Evolutionary conservation across 2,888 invertebrate genomes (phyloP).

Genomic region (Drosophila meridionalis): DNA sequence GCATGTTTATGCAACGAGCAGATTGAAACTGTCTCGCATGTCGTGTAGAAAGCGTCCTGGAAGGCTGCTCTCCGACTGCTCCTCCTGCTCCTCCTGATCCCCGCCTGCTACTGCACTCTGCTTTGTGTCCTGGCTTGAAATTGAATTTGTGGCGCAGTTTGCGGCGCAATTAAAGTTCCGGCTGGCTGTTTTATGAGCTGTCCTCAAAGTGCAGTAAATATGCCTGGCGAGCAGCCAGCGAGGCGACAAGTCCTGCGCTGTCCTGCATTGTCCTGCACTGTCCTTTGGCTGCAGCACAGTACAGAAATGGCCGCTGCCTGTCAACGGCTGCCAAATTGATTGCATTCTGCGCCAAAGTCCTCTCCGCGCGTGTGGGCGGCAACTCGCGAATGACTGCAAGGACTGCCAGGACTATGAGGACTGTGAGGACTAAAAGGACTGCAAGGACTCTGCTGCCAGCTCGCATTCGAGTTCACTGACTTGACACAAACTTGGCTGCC

Average conservation of each 20-base stretch:
- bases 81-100: too few species aligned
- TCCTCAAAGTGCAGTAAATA: conserved; percentile 67
- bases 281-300: conserved; percentile 31
- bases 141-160: conserved; percentile 65
- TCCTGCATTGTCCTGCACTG: conserved; percentile 48
- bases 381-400: background rate
- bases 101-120: background rate
- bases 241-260: conserved; percentile 38
- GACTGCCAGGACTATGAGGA: background rate
- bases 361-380: conserved; percentile 36
- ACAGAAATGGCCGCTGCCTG: conserved; percentile 50
- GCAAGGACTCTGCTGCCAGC: conserved; percentile 9
- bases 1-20: conserved; percentile 64
- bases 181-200: conserved; percentile 60
- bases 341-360: conserved; percentile 50
- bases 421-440: background rate
- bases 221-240: conserved; percentile 71
- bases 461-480: conserved; percentile 67
- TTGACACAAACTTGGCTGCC: conserved; percentile 43
- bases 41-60: conserved; percentile 5
- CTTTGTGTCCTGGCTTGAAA: conserved; percentile 21
- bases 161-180: conserved; percentile 66
- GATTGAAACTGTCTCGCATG: conserved; percentile 33
- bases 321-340: conserved; percentile 70
- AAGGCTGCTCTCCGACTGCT: background rate